Evolutionary conservation across 2,888 invertebrate species (phyloP).

Genomic region (Mechanitis messenoides): DNA sequence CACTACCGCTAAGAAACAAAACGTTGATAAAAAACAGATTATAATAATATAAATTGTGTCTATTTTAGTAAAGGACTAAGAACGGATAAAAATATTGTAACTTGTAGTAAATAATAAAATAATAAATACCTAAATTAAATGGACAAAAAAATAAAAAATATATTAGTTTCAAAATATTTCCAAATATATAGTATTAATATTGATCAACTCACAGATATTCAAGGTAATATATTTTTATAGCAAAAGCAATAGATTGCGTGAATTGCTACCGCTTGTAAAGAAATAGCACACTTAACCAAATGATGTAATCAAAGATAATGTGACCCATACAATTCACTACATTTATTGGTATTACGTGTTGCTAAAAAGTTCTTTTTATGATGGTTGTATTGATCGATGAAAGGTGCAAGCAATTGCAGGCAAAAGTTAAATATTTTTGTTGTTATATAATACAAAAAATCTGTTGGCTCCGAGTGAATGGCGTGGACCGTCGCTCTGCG

Average conservation of each 20-base stretch:
- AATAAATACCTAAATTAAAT: no score
- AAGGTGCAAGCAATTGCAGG: slow-evolving; percentile 37
- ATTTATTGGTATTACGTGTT: slow-evolving; percentile 5
- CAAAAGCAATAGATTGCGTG: slow-evolving; percentile 3
- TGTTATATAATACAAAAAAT: slow-evolving; percentile 57
- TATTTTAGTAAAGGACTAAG: no score
- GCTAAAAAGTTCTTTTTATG: slow-evolving; percentile 15
- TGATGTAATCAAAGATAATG: slow-evolving; percentile 5
- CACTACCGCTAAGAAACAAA: no score
- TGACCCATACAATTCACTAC: slow-evolving; percentile 4
- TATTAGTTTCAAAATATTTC: no score
- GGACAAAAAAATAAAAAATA: no score
- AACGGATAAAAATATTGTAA: no score
- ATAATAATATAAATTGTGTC: no score
- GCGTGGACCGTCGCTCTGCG: slow-evolving; percentile 47
- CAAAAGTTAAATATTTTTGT: slow-evolving; percentile 52
- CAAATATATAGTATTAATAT: no score
- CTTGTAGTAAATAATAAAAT: no score
- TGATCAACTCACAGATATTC: background rate
- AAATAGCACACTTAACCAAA: background rate
- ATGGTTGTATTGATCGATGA: slow-evolving; percentile 31
- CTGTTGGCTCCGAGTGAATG: slow-evolving; percentile 55
- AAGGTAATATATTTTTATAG: slow-evolving; percentile 3
- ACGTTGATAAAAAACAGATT: no score
- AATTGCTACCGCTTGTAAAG: background rate